A percentile compares a stretch with the other conserved stretches of the same genome.
Conservation (phyloP, 2,797 vertebrate species). For the Pygocentrus nattereri region DNA sequence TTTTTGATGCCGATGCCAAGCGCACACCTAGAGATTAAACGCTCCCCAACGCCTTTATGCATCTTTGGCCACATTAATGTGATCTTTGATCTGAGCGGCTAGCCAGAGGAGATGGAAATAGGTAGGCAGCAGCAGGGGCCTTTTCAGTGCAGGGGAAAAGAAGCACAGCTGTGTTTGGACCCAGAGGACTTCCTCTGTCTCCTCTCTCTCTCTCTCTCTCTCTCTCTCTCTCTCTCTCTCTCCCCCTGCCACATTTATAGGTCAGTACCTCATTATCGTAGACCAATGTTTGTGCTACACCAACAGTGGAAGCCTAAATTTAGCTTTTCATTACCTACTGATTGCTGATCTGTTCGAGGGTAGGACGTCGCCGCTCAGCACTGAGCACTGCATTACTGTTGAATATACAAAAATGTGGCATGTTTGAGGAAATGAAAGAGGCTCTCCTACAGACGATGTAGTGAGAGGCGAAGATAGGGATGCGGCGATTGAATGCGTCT, state of each 20-base stretch:
- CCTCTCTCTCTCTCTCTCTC: not conserved
- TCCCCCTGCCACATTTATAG: slow-evolving; percentile 41
- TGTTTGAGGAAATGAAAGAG: not conserved
- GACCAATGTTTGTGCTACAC: slow-evolving; percentile 39
- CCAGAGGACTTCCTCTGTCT: slow-evolving; percentile 37
- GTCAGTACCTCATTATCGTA: slow-evolving; percentile 48
- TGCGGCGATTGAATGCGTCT: slow-evolving; percentile 8
- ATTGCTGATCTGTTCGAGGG: slow-evolving; percentile 11
- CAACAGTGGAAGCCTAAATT: slow-evolving; percentile 44
- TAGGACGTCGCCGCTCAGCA: not conserved
- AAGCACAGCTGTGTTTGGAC: slow-evolving; percentile 56
- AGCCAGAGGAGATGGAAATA: slow-evolving; percentile 45
- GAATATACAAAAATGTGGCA: not conserved
- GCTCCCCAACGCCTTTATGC: slow-evolving; percentile 22
- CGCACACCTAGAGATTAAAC: slow-evolving; percentile 33
- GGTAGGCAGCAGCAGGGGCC: slow-evolving; percentile 37
- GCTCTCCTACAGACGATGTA: not conserved
- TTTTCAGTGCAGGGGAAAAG: not conserved
- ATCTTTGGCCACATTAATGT: slow-evolving; percentile 47
- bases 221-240: not conserved
- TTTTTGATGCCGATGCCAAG: slow-evolving; percentile 10
- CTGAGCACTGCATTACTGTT: not conserved
- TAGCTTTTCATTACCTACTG: slow-evolving; percentile 24
- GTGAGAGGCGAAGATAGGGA: not conserved
- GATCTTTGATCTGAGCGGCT: slow-evolving; percentile 52